These are phyloP conservation scores for Halictus rubicundus DNA, from an alignment of 1,140 invertebrate genomes.

Conservation along the genomic window DNA sequence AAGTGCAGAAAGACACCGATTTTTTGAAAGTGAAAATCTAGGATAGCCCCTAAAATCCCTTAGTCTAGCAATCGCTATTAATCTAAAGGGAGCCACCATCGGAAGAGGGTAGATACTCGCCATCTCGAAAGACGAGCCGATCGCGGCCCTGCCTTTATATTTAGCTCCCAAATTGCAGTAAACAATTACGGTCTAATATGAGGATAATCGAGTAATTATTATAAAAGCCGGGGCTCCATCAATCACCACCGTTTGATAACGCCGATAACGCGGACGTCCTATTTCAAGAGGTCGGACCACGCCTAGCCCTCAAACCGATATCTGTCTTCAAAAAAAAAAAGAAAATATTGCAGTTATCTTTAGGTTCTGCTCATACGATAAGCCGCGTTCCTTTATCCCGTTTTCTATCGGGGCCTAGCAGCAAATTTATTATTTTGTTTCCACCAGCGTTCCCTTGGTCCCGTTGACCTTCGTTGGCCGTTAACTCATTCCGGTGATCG, in stretches of 20 bases:
- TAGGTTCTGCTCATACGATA: slow-evolving; percentile 35
- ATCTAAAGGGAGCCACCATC: slow-evolving; percentile 15
- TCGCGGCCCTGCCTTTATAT: slow-evolving; percentile 32
- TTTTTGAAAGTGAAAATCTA: no score
- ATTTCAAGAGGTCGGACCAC: slow-evolving; percentile 55
- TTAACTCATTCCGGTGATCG: neutral
- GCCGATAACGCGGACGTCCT: slow-evolving; percentile 49
- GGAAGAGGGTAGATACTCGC: neutral
- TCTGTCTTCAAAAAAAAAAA: slow-evolving; percentile 38
- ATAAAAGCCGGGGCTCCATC: slow-evolving; percentile 75
- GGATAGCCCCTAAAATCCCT: no score
- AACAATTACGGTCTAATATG: slow-evolving; percentile 72
- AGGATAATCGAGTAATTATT: slow-evolving; percentile 75
- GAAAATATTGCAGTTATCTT: slow-evolving; percentile 44
- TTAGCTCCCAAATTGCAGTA: slow-evolving; percentile 62
- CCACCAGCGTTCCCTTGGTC: neutral
- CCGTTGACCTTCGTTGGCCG: neutral
- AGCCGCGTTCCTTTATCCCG: slow-evolving; percentile 34
- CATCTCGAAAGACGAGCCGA: slow-evolving; percentile 44
- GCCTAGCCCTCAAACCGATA: slow-evolving; percentile 39
- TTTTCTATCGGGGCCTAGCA: slow-evolving; percentile 9
- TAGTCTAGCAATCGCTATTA: slow-evolving; percentile 50
- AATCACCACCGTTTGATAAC: slow-evolving; percentile 70
- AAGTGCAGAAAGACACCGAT: no score
- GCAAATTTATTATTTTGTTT: slow-evolving; percentile 35